A percentile compares a stretch with the other conserved stretches of the same genome.
Evolutionary conservation across 92 coral and sea anemone species (phyloP).

Genomic region (Palythoa grandis): DNA sequence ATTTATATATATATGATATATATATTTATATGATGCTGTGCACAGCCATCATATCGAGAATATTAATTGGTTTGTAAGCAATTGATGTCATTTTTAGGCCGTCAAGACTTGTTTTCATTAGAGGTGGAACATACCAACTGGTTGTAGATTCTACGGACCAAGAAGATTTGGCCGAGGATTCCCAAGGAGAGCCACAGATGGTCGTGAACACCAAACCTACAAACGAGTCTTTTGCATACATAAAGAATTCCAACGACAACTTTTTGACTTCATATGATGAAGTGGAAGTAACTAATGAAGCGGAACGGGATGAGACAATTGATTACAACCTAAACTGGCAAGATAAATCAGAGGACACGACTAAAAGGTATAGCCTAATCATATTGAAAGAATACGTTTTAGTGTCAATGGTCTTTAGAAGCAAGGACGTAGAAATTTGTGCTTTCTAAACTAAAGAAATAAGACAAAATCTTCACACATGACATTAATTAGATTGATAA

Average conservation of each 20-base stretch:
- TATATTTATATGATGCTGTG: no score
- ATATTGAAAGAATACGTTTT: neutral
- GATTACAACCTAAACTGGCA: conserved; percentile 80
- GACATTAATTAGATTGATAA: no score
- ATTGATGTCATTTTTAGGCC: conserved; percentile 49
- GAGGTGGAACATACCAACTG: conserved; percentile 65
- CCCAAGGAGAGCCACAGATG: neutral
- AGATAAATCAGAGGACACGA: conserved; percentile 32
- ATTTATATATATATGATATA: no score
- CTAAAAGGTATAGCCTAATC: neutral
- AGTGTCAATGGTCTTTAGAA: neutral
- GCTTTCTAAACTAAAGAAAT: no score
- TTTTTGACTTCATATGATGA: conserved; percentile 66
- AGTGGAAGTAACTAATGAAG: conserved; percentile 66
- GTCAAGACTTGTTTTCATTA: conserved; percentile 65
- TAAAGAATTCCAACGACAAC: conserved; percentile 48
- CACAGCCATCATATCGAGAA: no score
- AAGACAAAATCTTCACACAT: no score
- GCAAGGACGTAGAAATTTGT: no score
- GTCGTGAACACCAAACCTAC: neutral
- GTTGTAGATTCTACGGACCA: conserved; percentile 68
- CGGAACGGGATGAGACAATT: conserved; percentile 93
- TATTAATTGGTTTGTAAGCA: neutral
- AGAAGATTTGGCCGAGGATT: conserved; percentile 50
- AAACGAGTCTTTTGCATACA: neutral